Evolutionary conservation across 2,888 invertebrate species (phyloP), one percentile per base, ranked within the genome.

Genomic region (Elysia crispata): DNA sequence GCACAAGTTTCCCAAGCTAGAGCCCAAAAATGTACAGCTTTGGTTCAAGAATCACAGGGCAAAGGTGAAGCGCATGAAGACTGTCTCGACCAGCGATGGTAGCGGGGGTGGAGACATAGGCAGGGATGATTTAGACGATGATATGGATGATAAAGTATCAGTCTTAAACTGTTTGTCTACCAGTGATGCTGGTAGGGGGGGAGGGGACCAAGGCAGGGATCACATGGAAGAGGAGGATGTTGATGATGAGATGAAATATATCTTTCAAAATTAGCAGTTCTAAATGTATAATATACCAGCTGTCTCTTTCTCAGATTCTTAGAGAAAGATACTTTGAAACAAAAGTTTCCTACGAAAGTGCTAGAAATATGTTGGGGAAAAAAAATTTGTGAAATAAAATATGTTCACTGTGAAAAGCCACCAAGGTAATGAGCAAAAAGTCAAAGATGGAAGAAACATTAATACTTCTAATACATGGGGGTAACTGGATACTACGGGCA

Each of bases 21-120:
- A 99, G 92, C 97, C 98, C 66, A 99, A 99, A 93, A 99, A 99
- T 92, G 98, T 99, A 86, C 99, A 99, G 93, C 98, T 99, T 92
- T 99, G 99, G 99, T 99, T 98, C 93, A 98, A 98, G 93, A 99
- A 99, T 92, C 95, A 99, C 66, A 94, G 99, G 80, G 99, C 99
- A 87, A 99, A 99, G 93, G 98, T 98, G 93, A 99, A 99, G 93
- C 94, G 99, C 82, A 94, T 98, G 87, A 75, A 77, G 77, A 41
- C 41, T 3, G 57, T 70, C 0, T 60, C 77, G 25, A 28, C 50
- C 54, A 30, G 25, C 15, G 66, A 69, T 30, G 76, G 76, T 6
- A 64, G 62, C 28, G 72, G 60, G 8, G 25, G 77, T 18, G 28
- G 18, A 1, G 66, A 72, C n/a, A 67, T 67, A 41, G 79, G 74